phyloP scores from a whole-genome alignment of 2,797 vertebrate genomes.

The Trachops cirrhosus region DNA sequence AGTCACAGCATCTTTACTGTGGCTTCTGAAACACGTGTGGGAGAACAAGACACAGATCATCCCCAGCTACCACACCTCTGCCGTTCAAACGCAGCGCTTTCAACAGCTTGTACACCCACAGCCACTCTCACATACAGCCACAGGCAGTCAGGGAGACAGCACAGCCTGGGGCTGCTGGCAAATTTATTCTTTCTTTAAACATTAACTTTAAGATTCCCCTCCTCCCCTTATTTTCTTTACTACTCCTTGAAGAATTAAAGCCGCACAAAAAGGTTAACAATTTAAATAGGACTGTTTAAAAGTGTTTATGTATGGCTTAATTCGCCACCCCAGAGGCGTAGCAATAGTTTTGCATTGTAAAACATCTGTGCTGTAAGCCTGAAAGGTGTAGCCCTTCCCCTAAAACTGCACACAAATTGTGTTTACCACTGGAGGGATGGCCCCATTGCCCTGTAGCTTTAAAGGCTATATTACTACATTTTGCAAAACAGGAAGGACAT shows the following conservation, averaged over 20 bases:
- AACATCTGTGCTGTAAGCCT: neutral
- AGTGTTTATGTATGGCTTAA: neutral
- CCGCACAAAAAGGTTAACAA: neutral
- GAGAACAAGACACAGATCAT: neutral
- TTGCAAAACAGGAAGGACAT: neutral
- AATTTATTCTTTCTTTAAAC: neutral
- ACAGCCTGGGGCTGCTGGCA: neutral
- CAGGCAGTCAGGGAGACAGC: neutral
- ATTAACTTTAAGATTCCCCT: neutral
- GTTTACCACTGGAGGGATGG: neutral
- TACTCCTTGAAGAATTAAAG: neutral
- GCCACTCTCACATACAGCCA: fast-evolving
- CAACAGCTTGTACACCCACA: neutral
- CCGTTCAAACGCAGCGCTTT: neutral
- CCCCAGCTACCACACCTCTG: neutral
- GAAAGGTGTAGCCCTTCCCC: neutral
- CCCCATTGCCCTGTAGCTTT: neutral
- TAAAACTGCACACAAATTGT: neutral
- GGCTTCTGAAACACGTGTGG: neutral
- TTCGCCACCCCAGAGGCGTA: neutral
- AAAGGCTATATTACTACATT: neutral
- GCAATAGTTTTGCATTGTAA: neutral
- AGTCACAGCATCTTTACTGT: neutral
- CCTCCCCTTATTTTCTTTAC: neutral
- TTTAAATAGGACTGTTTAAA: neutral